Evolutionary conservation across 2,113 vertebrate species (phyloP).

Genomic region (Apus apus): DNA sequence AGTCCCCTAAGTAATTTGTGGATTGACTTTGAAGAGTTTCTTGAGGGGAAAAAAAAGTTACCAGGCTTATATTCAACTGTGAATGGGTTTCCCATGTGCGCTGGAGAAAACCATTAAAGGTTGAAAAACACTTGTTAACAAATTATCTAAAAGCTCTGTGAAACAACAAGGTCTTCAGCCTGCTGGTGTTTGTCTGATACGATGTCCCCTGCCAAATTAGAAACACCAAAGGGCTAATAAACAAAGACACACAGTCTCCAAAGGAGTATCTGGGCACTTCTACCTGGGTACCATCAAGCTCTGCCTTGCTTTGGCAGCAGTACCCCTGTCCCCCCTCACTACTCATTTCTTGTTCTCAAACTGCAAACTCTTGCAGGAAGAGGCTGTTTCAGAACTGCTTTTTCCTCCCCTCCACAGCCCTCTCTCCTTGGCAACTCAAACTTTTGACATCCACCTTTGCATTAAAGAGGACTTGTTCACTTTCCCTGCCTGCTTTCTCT

Average conservation of each 20-base stretch:
- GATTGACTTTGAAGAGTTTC: neutral
- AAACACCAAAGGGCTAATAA: neutral
- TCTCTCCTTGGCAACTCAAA: neutral
- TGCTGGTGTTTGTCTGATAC: neutral
- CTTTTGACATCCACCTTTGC: neutral
- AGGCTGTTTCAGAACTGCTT: neutral
- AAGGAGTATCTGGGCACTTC: neutral
- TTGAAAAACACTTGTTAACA: neutral
- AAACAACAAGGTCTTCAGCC: neutral
- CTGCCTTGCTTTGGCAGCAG: neutral
- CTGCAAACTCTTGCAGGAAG: neutral
- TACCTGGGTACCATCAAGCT: neutral
- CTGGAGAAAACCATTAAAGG: neutral
- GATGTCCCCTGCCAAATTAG: neutral
- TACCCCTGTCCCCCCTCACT: neutral
- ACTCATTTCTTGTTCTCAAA: neutral
- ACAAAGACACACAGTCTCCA: neutral
- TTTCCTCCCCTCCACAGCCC: neutral
- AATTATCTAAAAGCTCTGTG: neutral
- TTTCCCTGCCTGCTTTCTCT: conserved; percentile 1
- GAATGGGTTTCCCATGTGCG: neutral
- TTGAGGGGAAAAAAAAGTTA: neutral
- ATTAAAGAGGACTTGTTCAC: conserved; percentile 4
- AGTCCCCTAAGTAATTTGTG: neutral
- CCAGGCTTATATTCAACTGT: neutral